Conservation (phyloP, 2,113 vertebrate genomes). For the Amphiprion ocellaris region DNA sequence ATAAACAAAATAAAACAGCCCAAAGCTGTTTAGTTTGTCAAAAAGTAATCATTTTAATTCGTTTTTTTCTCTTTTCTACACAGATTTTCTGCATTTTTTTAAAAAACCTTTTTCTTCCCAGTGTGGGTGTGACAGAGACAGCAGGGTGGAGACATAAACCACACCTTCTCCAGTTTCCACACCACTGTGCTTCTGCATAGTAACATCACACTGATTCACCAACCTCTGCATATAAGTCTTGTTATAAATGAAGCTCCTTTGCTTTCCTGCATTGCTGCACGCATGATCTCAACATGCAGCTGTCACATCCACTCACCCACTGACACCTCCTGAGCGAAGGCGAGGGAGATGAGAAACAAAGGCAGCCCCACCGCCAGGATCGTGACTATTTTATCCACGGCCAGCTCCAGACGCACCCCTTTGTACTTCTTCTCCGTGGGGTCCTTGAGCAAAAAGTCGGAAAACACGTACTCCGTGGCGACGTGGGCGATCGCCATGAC, state of each 20-base stretch:
- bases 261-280: not conserved
- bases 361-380: conserved; percentile 93
- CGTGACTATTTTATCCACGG: conserved; percentile 92
- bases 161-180: conserved; percentile 36
- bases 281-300: not conserved
- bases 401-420: conserved; percentile 93
- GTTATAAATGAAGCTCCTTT: not conserved
- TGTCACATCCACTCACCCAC: conserved; percentile 86
- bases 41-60: too few relatives aligned
- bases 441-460: conserved; percentile 95
- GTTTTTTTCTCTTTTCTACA: too few relatives aligned
- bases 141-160: conserved; percentile 54
- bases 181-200: not conserved
- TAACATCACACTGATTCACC: not conserved
- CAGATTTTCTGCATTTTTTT: too few relatives aligned
- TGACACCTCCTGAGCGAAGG: conserved; percentile 96
- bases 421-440: conserved; percentile 89
- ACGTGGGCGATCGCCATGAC: conserved; percentile 95
- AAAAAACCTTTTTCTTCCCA: not conserved
- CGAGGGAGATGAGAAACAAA: conserved; percentile 95
- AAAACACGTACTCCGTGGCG: conserved; percentile 96
- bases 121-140: conserved; percentile 10
- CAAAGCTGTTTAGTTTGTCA: too few relatives aligned
- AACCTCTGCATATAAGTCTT: not conserved
- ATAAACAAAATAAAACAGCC: too few relatives aligned